Conservation (phyloP, 2,113 vertebrate species). For the Cynopterus brachyotis region DNA sequence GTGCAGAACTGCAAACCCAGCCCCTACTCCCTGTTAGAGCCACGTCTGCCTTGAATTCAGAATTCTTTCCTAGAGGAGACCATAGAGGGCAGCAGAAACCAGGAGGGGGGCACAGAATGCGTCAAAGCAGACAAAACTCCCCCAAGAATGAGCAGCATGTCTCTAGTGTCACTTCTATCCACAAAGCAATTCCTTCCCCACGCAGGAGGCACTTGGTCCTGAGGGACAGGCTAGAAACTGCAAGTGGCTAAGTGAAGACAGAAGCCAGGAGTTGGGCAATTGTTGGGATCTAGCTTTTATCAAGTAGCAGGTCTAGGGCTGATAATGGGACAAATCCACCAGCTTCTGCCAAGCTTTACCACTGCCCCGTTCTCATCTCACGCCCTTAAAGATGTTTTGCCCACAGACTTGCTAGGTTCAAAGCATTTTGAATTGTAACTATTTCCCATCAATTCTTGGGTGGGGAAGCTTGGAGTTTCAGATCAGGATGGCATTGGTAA, state of each 20-base stretch:
- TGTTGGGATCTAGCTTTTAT: background rate
- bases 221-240: accelerated
- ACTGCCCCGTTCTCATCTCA: background rate
- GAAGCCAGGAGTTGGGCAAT: background rate
- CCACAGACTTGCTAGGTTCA: background rate
- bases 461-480: background rate
- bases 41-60: background rate
- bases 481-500: background rate
- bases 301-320: background rate
- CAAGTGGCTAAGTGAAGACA: background rate
- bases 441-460: background rate
- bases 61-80: background rate
- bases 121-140: background rate
- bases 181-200: background rate
- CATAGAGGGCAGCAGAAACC: background rate
- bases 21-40: background rate
- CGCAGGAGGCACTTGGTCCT: background rate
- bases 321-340: background rate
- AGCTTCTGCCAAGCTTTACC: background rate
- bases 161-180: background rate
- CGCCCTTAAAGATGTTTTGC: background rate
- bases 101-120: background rate
- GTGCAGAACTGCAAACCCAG: background rate
- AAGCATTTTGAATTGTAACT: background rate
- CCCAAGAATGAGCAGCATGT: too few relatives aligned